phyloP scores from a whole-genome alignment of 2,888 invertebrate species.

The Sinodicranocentrus sp. region DNA sequence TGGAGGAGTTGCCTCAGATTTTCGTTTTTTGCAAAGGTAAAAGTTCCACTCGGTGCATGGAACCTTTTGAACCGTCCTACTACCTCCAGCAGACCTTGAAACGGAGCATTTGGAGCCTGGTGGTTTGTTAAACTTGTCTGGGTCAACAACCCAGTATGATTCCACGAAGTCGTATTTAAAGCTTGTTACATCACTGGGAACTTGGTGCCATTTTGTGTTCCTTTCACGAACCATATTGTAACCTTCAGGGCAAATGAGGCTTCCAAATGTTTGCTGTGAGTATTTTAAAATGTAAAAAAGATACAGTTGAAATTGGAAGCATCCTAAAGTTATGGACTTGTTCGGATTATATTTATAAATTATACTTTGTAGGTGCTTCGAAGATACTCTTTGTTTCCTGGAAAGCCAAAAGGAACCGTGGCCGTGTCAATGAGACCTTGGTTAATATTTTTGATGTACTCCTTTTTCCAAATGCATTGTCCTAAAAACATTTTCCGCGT shows the following conservation, averaged over 20 bases:
- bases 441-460: not conserved
- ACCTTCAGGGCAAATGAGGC: conserved; percentile 9
- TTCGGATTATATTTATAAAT: not conserved
- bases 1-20: not conserved
- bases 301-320: not conserved
- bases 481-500: not conserved
- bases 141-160: conserved; percentile 49
- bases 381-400: not conserved
- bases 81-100: not conserved
- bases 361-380: conserved; percentile 53
- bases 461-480: conserved; percentile 17
- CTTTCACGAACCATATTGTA: conserved; percentile 19
- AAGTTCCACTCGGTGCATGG: conserved; percentile 43
- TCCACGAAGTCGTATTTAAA: conserved; percentile 42
- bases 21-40: conserved; percentile 34
- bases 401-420: conserved; percentile 13
- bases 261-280: conserved; percentile 55
- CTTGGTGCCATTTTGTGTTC: conserved; percentile 9
- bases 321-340: no score
- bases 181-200: not conserved
- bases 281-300: not conserved
- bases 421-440: not conserved
- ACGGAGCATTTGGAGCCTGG: conserved; percentile 14
- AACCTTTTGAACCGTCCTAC: conserved; percentile 3
- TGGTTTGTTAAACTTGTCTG: not conserved